phyloP scores from a whole-genome alignment of 2,113 vertebrate genomes.

The Puma concolor region DNA sequence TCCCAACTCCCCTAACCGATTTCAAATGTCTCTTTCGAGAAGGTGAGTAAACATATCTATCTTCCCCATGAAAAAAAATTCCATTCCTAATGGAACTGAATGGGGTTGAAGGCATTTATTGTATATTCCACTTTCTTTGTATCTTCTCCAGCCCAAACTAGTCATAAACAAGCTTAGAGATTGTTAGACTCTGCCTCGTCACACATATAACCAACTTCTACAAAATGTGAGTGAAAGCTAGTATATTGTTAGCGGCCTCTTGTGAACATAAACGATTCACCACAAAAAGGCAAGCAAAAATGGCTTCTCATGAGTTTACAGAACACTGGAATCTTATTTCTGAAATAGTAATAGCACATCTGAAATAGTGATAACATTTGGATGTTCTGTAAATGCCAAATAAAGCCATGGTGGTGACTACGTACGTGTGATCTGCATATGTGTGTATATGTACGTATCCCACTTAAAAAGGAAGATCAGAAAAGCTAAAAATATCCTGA shows the following conservation, averaged over 20 bases:
- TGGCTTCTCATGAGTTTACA: neutral
- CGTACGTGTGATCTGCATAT: neutral
- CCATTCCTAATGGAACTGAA: neutral
- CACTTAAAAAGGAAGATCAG: slow-evolving; percentile 44
- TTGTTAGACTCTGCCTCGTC: neutral
- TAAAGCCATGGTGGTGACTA: neutral
- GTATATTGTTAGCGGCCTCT: neutral
- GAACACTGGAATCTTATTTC: no score
- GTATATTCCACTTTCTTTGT: neutral
- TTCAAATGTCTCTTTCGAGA: neutral
- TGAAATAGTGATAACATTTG: neutral
- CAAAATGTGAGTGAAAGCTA: neutral
- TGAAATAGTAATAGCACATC: neutral
- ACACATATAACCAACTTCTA: neutral
- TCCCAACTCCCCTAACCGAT: neutral
- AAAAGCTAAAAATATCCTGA: slow-evolving; percentile 31
- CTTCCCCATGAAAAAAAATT: neutral
- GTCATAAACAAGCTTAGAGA: neutral
- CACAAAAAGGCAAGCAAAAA: neutral
- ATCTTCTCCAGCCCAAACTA: neutral
- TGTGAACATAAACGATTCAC: neutral
- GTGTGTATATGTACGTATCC: neutral
- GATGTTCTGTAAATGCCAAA: neutral
- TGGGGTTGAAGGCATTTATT: neutral
- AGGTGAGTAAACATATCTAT: neutral